Base-by-base conservation (phyloP, 2,888 invertebrate genomes). In the Leistus spinibarbis region DNA sequence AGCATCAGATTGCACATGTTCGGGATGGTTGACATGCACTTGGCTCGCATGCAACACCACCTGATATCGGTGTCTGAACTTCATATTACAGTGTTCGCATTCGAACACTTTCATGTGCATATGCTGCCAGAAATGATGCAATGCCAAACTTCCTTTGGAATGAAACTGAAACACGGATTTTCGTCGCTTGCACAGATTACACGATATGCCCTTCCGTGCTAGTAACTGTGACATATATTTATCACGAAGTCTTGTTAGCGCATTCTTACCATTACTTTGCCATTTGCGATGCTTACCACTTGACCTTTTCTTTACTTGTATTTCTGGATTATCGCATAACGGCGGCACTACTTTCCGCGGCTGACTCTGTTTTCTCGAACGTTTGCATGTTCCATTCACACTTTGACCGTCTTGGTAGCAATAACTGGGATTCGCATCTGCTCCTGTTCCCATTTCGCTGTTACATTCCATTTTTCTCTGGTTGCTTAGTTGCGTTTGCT, bases 71-170 rank as follows among this genome's bases (percentile, higher is more conserved):
- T 88, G 87, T 54, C 82, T 82, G 80, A 87, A 88, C 57, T 81
- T 80, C 78, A 83, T 81, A 78, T 84, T 84, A 80, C 88, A 88
- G 78, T 86, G 86, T 79, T 87, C 87, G 79, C 88, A 88, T 76
- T 83, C 82, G 79, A 85, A 87, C 64, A 80, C 80, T 77, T 82
- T 83, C 76, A 81, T 80, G 53, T 81, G 80, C 7, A 82, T 81
- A 81, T 89, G 89, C 75, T 86, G 85, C 89, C 89, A 89, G 20
- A 86, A 81, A 62, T 84, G 82, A 79, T 90, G 89, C 71, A 89
- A 80, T 13, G 86, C 82, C 69, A 88, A 80, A 16, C 87, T 86
- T 24, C 83, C 84, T 77, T 82, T 86, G 1, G 86, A 86, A 78
- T 86, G 86, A 79, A 87, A 88, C 4, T 86, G 85, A 75, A 84